Conservation (phyloP, 2,888 invertebrate species). For the Glyphotaelius pellucidus region DNA sequence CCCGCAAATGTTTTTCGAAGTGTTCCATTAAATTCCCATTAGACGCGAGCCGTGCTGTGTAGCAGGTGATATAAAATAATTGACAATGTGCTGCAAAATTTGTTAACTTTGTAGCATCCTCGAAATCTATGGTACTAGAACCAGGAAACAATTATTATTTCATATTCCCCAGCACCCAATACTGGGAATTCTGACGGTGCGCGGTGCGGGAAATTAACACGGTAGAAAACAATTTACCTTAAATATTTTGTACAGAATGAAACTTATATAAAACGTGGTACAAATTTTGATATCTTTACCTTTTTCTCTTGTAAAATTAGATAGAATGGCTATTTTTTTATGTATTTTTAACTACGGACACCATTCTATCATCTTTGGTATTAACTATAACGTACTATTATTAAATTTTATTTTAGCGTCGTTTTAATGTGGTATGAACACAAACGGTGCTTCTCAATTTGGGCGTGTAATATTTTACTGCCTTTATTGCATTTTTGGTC, state of each 20-base stretch:
- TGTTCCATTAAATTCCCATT: constrained; percentile 57
- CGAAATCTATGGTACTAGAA: constrained; percentile 3
- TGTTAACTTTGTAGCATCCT: constrained; percentile 30
- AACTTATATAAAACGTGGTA: no score
- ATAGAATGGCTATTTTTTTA: no score
- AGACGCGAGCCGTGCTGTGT: constrained; percentile 15
- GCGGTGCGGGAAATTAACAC: not conserved
- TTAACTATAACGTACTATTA: no score
- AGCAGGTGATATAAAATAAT: constrained; percentile 52
- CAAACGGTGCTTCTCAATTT: no score
- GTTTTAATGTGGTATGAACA: no score
- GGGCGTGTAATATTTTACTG: no score
- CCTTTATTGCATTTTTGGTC: no score
- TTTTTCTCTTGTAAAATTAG: no score
- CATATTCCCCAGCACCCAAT: not conserved
- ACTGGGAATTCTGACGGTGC: not conserved
- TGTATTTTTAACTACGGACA: no score
- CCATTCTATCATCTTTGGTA: no score
- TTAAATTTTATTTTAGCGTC: no score
- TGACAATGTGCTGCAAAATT: constrained; percentile 45
- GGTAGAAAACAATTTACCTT: not conserved
- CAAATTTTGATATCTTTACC: no score
- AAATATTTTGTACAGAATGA: not conserved
- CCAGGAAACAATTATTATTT: constrained; percentile 22
- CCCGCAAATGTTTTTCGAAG: constrained; percentile 43